Evolutionary conservation across 2,888 invertebrate species (phyloP).

Genomic region (Dasysyrphus tricinctus): DNA sequence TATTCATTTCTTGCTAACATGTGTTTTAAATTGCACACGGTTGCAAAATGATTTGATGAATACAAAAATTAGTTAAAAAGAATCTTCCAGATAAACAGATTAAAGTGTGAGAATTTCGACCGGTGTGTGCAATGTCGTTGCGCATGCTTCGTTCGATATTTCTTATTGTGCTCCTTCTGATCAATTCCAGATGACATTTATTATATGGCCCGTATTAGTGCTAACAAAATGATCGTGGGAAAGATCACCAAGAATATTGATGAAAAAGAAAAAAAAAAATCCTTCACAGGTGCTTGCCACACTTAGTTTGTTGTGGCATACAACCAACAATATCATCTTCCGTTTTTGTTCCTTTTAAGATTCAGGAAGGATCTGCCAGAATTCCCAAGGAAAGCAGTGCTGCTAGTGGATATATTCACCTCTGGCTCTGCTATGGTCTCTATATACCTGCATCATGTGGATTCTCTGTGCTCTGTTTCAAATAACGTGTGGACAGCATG

Average conservation of each 20-base stretch:
- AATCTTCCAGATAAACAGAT: constrained; percentile 21
- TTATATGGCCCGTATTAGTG: constrained; percentile 37
- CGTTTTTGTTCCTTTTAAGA: constrained; percentile 24
- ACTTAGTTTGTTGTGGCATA: constrained; percentile 65
- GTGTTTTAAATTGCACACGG: constrained; percentile 44
- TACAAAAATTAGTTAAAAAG: neutral
- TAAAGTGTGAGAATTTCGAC: constrained; percentile 51
- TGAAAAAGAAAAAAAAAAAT: constrained; percentile 34
- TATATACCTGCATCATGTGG: constrained; percentile 13
- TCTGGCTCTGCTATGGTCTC: constrained; percentile 1
- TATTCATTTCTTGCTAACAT: neutral
- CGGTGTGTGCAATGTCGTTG: constrained; percentile 1
- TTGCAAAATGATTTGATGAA: neutral
- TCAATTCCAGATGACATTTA: constrained; percentile 57
- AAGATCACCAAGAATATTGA: constrained; percentile 11
- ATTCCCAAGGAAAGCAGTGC: constrained; percentile 24
- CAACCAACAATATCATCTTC: constrained; percentile 42
- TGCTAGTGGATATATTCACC: neutral
- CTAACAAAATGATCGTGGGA: constrained; percentile 54
- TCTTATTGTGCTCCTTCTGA: constrained; percentile 25
- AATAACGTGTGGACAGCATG: constrained; percentile 66
- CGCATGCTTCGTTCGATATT: constrained; percentile 27
- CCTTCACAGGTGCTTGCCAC: constrained; percentile 66
- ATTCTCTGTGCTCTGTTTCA: constrained; percentile 30
- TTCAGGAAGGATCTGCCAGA: constrained; percentile 46